Conservation (phyloP, 2,888 invertebrate species). For the Lycaena phlaeas region DNA sequence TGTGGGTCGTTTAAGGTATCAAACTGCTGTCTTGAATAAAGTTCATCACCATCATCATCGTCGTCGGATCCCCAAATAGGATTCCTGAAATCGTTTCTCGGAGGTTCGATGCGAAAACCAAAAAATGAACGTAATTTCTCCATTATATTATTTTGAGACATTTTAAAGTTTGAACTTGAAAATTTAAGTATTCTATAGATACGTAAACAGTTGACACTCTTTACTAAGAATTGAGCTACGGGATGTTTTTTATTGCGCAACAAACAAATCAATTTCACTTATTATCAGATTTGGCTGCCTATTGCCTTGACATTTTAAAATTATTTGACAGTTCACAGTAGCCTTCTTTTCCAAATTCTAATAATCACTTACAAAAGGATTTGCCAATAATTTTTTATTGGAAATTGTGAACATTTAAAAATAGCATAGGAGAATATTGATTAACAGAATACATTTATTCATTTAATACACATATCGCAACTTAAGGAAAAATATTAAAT, state of each 20-base stretch:
- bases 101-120: slow-evolving; percentile 41
- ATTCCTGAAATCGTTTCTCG: slow-evolving; percentile 59
- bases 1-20: slow-evolving; percentile 27
- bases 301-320: too few species aligned
- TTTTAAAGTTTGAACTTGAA: too few species aligned
- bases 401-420: too few species aligned
- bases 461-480: too few species aligned
- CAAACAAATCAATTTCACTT: slow-evolving; percentile 28
- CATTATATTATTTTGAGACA: slow-evolving; percentile 37
- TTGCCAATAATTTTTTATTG: too few species aligned
- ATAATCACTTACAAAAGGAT: too few species aligned
- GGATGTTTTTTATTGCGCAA: slow-evolving; percentile 40
- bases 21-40: slow-evolving; percentile 43
- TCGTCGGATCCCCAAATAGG: slow-evolving; percentile 64
- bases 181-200: slow-evolving; percentile 10
- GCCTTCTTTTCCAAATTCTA: too few species aligned
- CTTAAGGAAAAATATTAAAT: too few species aligned
- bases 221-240: slow-evolving; percentile 1
- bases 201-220: slow-evolving; percentile 17
- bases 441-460: too few species aligned
- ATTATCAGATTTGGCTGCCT: too few species aligned
- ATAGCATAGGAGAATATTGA: too few species aligned
- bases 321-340: too few species aligned
- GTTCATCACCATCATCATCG: slow-evolving; percentile 51
- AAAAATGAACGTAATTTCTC: slow-evolving; percentile 47